Evolutionary conservation across 2,797 vertebrate species (phyloP).

Genomic region (Micrastur ruficollis): DNA sequence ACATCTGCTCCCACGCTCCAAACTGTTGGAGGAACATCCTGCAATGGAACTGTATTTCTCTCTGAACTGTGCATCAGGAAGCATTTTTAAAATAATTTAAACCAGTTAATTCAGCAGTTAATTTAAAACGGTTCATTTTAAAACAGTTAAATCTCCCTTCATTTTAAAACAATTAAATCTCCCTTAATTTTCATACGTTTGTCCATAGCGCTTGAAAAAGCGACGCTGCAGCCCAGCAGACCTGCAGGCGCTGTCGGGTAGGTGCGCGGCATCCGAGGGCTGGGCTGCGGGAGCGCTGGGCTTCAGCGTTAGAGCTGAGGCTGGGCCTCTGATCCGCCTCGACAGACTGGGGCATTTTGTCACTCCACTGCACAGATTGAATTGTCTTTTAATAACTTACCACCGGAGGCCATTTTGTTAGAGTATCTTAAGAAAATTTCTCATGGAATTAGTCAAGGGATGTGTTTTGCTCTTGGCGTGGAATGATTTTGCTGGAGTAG

Average conservation of each 20-base stretch:
- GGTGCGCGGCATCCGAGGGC: rapidly evolving
- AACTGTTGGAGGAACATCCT: not conserved
- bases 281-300: not conserved
- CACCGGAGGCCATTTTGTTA: not conserved
- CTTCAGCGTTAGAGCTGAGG: not conserved
- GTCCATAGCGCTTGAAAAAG: not conserved
- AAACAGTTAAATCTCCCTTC: not conserved
- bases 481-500: not conserved
- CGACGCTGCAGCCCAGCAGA: rapidly evolving
- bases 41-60: not conserved
- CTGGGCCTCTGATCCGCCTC: not conserved
- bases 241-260: not conserved
- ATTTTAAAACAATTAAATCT: not conserved
- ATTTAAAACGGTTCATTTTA: not conserved
- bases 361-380: not conserved
- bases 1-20: not conserved
- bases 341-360: not conserved
- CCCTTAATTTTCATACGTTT: not conserved
- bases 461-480: rapidly evolving
- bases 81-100: not conserved
- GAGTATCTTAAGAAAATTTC: not conserved
- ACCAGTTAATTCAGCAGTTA: not conserved
- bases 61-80: not conserved
- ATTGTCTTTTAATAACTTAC: not conserved
- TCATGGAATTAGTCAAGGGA: not conserved